These are phyloP conservation scores for Drosophila melanogaster DNA, from an alignment of 1,140 invertebrate genomes.

Conservation along the genomic window DNA sequence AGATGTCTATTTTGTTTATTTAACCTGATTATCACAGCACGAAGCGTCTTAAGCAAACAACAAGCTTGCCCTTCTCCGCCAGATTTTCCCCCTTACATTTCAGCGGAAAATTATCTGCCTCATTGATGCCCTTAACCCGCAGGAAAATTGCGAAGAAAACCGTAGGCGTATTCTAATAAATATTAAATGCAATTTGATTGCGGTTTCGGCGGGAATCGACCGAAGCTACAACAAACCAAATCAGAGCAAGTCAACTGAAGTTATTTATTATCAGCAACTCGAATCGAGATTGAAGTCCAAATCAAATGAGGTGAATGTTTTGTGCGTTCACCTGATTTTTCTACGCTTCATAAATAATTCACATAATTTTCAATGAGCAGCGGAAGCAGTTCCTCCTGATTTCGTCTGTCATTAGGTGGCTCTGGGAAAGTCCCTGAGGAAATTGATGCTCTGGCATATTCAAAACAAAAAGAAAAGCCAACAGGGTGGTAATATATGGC, in stretches of 20 bases:
- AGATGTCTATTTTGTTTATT: neutral
- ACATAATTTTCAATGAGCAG: slow-evolving; percentile 59
- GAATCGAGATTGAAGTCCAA: slow-evolving; percentile 45
- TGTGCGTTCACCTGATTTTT: slow-evolving; percentile 26
- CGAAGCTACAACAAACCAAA: neutral
- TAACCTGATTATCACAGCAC: neutral
- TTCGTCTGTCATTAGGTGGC: slow-evolving; percentile 17
- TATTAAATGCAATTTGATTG: slow-evolving; percentile 81
- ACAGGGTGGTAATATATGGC: slow-evolving; percentile 19
- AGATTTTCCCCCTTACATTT: neutral
- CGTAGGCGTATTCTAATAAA: slow-evolving; percentile 54
- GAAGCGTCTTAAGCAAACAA: neutral
- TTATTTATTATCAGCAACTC: slow-evolving; percentile 46
- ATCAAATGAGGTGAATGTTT: slow-evolving; percentile 54
- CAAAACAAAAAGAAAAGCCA: slow-evolving; percentile 13
- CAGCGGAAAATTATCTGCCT: slow-evolving; percentile 17
- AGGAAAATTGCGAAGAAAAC: slow-evolving; percentile 2
- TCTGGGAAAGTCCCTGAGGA: slow-evolving; percentile 18
- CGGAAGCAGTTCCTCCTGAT: slow-evolving; percentile 12
- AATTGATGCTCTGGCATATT: slow-evolving; percentile 16
- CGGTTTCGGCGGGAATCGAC: slow-evolving; percentile 44
- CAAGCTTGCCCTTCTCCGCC: neutral
- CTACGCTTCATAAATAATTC: slow-evolving; percentile 68
- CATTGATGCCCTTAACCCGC: slow-evolving; percentile 29
- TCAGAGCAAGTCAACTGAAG: slow-evolving; percentile 22